phyloP scores from a whole-genome alignment of 2,113 vertebrate genomes.

The Cavia aperea region DNA sequence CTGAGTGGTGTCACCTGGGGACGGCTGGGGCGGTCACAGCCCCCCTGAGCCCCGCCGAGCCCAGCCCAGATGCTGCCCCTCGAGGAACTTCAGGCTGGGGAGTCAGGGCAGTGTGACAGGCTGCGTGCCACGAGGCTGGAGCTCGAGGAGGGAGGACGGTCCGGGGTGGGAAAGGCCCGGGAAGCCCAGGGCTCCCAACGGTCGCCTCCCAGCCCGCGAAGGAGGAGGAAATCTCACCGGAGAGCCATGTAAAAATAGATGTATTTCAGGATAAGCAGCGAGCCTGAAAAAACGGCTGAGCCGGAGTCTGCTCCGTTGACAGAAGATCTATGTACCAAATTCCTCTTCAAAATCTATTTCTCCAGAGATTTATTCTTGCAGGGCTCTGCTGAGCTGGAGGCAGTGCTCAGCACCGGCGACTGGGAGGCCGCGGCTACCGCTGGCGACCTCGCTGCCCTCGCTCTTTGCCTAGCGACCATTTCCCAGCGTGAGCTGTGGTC shows the following conservation, averaged over 20 bases:
- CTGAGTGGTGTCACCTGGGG: too few relatives aligned
- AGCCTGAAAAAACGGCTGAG: constrained; percentile 65
- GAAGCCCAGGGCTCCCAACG: neutral
- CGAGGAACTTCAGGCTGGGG: neutral
- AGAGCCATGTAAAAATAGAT: constrained; percentile 65
- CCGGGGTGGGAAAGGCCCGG: rapidly evolving
- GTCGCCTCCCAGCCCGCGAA: neutral
- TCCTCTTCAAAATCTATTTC: constrained; percentile 69
- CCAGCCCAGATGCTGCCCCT: neutral
- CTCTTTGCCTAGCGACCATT: neutral
- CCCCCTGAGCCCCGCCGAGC: neutral
- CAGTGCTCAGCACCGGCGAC: neutral
- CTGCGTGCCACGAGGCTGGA: rapidly evolving
- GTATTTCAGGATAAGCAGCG: constrained; percentile 62
- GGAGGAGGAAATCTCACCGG: constrained; percentile 40
- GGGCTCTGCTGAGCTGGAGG: constrained; percentile 27
- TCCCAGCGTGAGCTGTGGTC: neutral
- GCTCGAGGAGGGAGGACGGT: neutral
- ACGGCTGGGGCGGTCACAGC: neutral
- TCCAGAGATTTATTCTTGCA: constrained; percentile 51
- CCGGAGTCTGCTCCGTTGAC: constrained; percentile 59
- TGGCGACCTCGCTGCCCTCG: neutral
- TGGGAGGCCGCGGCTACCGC: neutral
- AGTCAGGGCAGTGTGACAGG: neutral
- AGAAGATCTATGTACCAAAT: constrained; percentile 69